A percentile compares a stretch with the other conserved stretches of the same genome.
Conservation (phyloP, 2,888 invertebrate genomes). For the Atrina japonica region DNA sequence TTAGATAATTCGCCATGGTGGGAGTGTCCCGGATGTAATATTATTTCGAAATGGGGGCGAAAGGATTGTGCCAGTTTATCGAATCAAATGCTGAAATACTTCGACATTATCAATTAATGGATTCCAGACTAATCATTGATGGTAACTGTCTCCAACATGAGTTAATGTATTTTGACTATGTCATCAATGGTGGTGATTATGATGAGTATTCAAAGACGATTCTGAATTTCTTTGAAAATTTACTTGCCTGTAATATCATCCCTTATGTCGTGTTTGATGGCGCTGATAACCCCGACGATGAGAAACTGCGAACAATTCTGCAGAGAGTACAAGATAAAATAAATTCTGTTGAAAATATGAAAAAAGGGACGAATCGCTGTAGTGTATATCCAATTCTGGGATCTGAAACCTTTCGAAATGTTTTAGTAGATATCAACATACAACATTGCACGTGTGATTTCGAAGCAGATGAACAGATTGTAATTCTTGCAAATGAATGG, state of each 20-base stretch:
- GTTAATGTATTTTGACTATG: slow-evolving; percentile 63
- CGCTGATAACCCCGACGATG: slow-evolving; percentile 64
- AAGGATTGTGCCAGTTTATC: too few relatives aligned
- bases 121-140: slow-evolving; percentile 73
- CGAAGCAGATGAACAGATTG: slow-evolving; percentile 94
- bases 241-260: slow-evolving; percentile 56
- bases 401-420: slow-evolving; percentile 87
- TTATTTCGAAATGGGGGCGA: too few relatives aligned
- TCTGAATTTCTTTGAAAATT: slow-evolving; percentile 5
- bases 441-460: slow-evolving; percentile 88
- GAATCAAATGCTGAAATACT: too few relatives aligned
- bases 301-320: slow-evolving; percentile 70
- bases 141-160: slow-evolving; percentile 75
- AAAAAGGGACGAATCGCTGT: slow-evolving; percentile 74
- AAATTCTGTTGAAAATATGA: slow-evolving; percentile 43
- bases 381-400: slow-evolving; percentile 86
- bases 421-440: slow-evolving; percentile 85
- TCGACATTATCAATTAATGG: slow-evolving; percentile 44
- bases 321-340: slow-evolving; percentile 63
- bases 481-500: slow-evolving; percentile 88
- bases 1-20: too few relatives aligned
- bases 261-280: slow-evolving; percentile 77
- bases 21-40: too few relatives aligned
- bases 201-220: slow-evolving; percentile 48
- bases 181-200: slow-evolving; percentile 76